Base-by-base conservation (phyloP, 35 echinoderm and acorn worm genomes). In the Strongylocentrotus purpuratus region DNA sequence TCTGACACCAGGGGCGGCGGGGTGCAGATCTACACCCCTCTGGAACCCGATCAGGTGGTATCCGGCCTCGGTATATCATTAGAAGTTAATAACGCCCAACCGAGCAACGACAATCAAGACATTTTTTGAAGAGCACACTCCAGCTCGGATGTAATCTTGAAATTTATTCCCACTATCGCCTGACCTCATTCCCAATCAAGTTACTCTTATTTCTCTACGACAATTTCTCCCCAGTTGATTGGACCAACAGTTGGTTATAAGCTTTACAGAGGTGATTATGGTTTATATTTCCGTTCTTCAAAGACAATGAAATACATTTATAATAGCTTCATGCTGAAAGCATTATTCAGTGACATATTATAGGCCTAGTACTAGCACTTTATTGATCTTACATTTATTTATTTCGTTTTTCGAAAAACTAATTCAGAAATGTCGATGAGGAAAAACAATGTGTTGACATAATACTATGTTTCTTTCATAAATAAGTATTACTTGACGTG, bases 21-120 rank as follows among this genome's bases (percentile, higher is more conserved):
- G 91, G 48, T 32, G 32, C n/a, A 33, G 45, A 46, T 93, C 17
- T 31, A 13, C 20, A 32, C 91, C 46, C 46, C 22, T 93, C 48
- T 47, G 17, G n/a, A 46, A 93, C 48, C 65, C 45, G 45, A 93
- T 46, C 45, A 55, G 48, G 91, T 93, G 48, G 91, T 58, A 58
- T 58, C 91, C 48, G 91, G 91, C 91, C 91, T 93, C 48, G 91
- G 15, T 32, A 45, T 32, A 32, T 93, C 15, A 93, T 93, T 58
- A 45, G 48, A 93, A 58, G 45, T 93, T 93, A 93, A 48, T 93
- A 58, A 93, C 91, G 46, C 46, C 91, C 45, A 46, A 93, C 91
- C 91, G 91, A 28, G 91, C 10, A 20, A 93, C 91, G 48, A 93
- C 31, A 93, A 89, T 89, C 87, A 89, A 89, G 33, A 46, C 20